Evolutionary conservation across 2,797 vertebrate species (phyloP).

Genomic region (Erethizon dorsatum): DNA sequence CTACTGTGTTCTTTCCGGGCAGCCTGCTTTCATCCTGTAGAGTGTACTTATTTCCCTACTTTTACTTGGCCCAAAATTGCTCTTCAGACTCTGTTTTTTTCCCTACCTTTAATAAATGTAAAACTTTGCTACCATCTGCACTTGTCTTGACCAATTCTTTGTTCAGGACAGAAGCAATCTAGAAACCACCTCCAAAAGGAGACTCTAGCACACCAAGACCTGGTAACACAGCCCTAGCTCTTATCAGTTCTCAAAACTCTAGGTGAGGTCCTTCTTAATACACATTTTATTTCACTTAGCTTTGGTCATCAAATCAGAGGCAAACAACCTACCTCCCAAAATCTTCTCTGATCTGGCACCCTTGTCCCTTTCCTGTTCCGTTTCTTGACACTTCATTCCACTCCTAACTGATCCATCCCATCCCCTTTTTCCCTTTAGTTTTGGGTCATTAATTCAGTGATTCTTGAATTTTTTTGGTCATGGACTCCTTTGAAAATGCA

Average conservation of each 20-base stretch:
- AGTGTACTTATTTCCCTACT: neutral
- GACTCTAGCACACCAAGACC: neutral
- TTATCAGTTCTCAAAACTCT: neutral
- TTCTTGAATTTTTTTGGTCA: slow-evolving; percentile 36
- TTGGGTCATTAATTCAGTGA: neutral
- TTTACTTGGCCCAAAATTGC: neutral
- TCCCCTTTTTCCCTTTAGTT: neutral
- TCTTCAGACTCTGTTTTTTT: neutral
- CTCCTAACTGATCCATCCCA: neutral
- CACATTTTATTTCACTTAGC: neutral
- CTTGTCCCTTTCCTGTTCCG: neutral
- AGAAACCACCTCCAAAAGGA: neutral
- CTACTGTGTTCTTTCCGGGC: neutral
- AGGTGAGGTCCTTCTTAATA: neutral
- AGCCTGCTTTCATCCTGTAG: neutral
- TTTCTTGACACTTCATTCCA: neutral
- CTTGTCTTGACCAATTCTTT: neutral
- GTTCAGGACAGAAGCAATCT: neutral
- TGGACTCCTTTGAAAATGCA: slow-evolving; percentile 20
- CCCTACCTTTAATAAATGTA: neutral
- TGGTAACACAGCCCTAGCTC: neutral
- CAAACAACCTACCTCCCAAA: neutral
- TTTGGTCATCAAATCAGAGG: neutral
- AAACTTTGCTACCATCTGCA: neutral
- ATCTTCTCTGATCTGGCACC: neutral